These are phyloP conservation scores for Agelas oroides DNA, from an alignment of 37 sponge, comb jelly and placozoan species.

Conservation along the genomic window DNA sequence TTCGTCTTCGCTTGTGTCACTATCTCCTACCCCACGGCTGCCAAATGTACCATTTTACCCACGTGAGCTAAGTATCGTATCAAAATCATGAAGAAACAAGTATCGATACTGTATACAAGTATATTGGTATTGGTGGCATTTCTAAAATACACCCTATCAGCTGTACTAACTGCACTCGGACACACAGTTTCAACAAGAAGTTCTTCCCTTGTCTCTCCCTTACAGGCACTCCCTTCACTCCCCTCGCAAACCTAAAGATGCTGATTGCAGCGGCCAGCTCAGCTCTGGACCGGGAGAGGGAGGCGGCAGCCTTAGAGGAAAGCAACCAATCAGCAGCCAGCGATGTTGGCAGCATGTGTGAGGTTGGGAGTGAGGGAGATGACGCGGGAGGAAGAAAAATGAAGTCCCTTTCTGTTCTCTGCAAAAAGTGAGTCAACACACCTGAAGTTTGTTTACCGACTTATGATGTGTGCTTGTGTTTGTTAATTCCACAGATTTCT, in stretches of 20 bases:
- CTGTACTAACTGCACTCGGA: too few relatives aligned
- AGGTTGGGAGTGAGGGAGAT: conserved; percentile 9
- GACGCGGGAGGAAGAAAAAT: conserved; percentile 64
- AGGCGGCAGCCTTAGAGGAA: background rate
- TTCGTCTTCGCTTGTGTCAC: too few relatives aligned
- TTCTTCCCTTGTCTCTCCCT: background rate
- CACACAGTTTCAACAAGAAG: too few relatives aligned
- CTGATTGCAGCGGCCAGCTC: conserved; percentile 81
- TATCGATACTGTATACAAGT: too few relatives aligned
- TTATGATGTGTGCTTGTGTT: background rate
- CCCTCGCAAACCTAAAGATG: conserved; percentile 89
- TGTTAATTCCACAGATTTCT: conserved; percentile 66
- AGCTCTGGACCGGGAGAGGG: conserved; percentile 44
- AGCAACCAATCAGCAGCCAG: background rate
- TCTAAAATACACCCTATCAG: too few relatives aligned
- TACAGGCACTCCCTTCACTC: conserved; percentile 79
- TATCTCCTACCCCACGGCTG: too few relatives aligned
- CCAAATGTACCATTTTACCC: too few relatives aligned
- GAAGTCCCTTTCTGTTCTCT: conserved; percentile 84
- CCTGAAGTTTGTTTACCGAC: too few relatives aligned
- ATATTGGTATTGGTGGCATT: too few relatives aligned
- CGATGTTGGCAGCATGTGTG: conserved; percentile 5
- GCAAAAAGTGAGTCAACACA: conserved; percentile 68
- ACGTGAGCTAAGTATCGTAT: too few relatives aligned
- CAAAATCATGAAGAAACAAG: too few relatives aligned